These are phyloP conservation scores for Fragum fragum DNA, from an alignment of 2,888 invertebrate genomes.

Conservation along the genomic window DNA sequence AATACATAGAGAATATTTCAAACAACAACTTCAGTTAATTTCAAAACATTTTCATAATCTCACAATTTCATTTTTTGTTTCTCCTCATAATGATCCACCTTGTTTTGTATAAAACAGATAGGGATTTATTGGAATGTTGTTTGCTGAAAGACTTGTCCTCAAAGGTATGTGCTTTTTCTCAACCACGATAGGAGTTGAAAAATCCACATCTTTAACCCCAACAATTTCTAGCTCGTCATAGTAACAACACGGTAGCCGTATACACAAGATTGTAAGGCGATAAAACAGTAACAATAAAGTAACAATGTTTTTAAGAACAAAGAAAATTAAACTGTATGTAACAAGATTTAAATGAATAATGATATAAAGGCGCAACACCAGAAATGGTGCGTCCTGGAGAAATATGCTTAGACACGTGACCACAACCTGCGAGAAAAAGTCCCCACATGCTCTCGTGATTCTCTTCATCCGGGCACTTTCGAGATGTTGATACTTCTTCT, in stretches of 20 bases:
- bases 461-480: constrained; percentile 27
- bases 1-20: too few species aligned
- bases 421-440: constrained; percentile 55
- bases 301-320: constrained; percentile 78
- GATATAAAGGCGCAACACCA: constrained; percentile 89
- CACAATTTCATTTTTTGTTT: too few species aligned
- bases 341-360: constrained; percentile 92
- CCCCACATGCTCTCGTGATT: constrained; percentile 49
- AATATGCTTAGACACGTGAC: constrained; percentile 56
- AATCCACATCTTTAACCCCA: constrained; percentile 36
- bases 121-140: constrained; percentile 13
- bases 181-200: constrained; percentile 22
- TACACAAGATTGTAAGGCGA: constrained; percentile 67
- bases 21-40: too few species aligned
- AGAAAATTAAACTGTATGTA: constrained; percentile 82
- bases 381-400: constrained; percentile 76
- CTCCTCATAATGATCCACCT: neutral
- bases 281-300: constrained; percentile 74
- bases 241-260: constrained; percentile 61
- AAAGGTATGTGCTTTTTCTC: constrained; percentile 13
- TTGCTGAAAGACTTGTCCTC: constrained; percentile 7
- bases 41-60: too few species aligned
- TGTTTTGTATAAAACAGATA: constrained; percentile 26
- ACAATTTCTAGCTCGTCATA: constrained; percentile 38
- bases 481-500: constrained; percentile 42